Evolutionary conservation across 2,888 invertebrate species (phyloP).

Genomic region (Deilephila elpenor): DNA sequence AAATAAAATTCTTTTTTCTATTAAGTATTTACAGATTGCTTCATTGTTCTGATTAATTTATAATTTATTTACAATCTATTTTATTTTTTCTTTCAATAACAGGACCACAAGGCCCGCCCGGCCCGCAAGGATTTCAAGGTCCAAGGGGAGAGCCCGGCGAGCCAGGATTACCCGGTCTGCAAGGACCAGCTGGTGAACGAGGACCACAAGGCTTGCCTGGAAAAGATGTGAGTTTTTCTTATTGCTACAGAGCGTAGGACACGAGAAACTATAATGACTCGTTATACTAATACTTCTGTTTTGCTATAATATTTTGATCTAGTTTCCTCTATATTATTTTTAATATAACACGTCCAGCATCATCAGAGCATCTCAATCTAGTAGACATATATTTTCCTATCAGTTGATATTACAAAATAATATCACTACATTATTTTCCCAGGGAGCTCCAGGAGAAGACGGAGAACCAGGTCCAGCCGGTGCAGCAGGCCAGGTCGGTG

Average conservation of each 20-base stretch:
- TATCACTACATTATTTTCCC: not conserved
- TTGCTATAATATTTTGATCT: too few species aligned
- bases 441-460: conserved; percentile 92
- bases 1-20: too few species aligned
- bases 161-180: conserved; percentile 86
- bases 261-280: too few species aligned
- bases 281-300: too few species aligned
- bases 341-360: too few species aligned
- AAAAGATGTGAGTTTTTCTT: conserved; percentile 86
- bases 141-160: conserved; percentile 92
- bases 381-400: too few species aligned
- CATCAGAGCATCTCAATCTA: too few species aligned
- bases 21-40: too few species aligned
- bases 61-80: too few species aligned
- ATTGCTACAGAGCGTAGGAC: too few species aligned
- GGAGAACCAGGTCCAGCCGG: conserved; percentile 92
- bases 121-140: conserved; percentile 93
- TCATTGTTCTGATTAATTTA: too few species aligned
- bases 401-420: not conserved
- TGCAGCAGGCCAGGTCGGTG: conserved; percentile 88
- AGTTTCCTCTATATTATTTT: too few species aligned
- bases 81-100: not conserved
- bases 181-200: conserved; percentile 88
- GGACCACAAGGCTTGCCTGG: conserved; percentile 89
- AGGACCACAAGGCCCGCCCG: conserved; percentile 81